Conservation (phyloP, 2,888 invertebrate genomes). For the Sinelater perroti region DNA sequence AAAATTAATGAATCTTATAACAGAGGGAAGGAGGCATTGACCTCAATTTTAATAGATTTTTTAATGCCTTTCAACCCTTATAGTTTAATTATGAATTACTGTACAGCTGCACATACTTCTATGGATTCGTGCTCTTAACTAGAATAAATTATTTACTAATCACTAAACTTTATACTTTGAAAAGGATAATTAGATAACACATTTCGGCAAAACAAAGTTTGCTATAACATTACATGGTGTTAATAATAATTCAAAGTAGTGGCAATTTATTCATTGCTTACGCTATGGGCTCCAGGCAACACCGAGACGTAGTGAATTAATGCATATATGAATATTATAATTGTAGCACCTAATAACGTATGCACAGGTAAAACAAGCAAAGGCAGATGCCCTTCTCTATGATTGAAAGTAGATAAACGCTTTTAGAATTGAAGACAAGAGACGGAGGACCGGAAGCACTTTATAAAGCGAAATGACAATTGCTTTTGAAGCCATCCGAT, state of each 20-base stretch:
- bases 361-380: constrained; percentile 24
- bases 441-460: constrained; percentile 11
- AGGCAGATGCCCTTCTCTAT: constrained; percentile 21
- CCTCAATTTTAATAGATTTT: constrained; percentile 37
- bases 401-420: constrained; percentile 24
- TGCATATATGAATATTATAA: constrained; percentile 44
- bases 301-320: constrained; percentile 39
- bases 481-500: constrained; percentile 7
- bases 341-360: constrained; percentile 37
- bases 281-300: constrained; percentile 37
- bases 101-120: constrained; percentile 27
- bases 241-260: constrained; percentile 3
- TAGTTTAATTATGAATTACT: constrained; percentile 24
- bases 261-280: constrained; percentile 44
- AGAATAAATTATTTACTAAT: constrained; percentile 4
- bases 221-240: too few relatives aligned
- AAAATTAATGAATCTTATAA: constrained; percentile 35
- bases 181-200: too few relatives aligned
- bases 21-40: constrained; percentile 27
- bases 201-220: too few relatives aligned
- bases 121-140: constrained; percentile 9
- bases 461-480: constrained; percentile 20
- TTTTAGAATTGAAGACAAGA: constrained; percentile 18
- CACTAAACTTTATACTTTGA: too few relatives aligned
- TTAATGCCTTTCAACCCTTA: constrained; percentile 17